A percentile compares a stretch with the other conserved stretches of the same genome.
These are phyloP conservation scores for Cephus cinctus DNA, from an alignment of 1,140 invertebrate genomes.

Conservation along the genomic window DNA sequence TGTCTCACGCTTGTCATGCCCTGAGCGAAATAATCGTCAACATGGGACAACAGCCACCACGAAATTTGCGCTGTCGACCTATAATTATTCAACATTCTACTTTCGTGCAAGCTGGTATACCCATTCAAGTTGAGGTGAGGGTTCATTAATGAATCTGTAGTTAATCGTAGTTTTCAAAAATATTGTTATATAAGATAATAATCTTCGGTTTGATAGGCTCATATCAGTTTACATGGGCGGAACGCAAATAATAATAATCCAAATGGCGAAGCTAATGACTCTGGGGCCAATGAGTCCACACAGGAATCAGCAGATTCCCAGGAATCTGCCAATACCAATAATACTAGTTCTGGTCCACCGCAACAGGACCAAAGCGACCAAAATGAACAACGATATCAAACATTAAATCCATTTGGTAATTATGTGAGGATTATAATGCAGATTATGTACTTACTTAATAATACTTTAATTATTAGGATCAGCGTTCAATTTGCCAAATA, in stretches of 20 bases:
- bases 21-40: slow-evolving; percentile 83
- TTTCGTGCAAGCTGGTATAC: slow-evolving; percentile 64
- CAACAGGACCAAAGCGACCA: slow-evolving; percentile 23
- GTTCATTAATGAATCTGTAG: slow-evolving; percentile 1
- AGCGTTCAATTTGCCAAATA: slow-evolving; percentile 53
- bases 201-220: slow-evolving; percentile 48
- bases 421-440: neutral
- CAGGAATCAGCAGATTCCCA: slow-evolving; percentile 27
- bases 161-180: neutral
- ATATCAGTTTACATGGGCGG: slow-evolving; percentile 55
- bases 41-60: slow-evolving; percentile 65
- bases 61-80: slow-evolving; percentile 69
- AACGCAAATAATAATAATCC: slow-evolving; percentile 39
- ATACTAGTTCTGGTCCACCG: slow-evolving; percentile 22
- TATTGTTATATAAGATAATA: too few species aligned
- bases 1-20: slow-evolving; percentile 85
- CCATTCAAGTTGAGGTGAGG: slow-evolving; percentile 64
- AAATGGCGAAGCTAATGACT: slow-evolving; percentile 36
- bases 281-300: slow-evolving; percentile 30
- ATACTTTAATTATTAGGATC: slow-evolving; percentile 29
- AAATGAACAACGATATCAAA: slow-evolving; percentile 19
- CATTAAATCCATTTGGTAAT: slow-evolving; percentile 37
- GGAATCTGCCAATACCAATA: slow-evolving; percentile 25
- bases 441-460: neutral
- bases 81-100: slow-evolving; percentile 72